A percentile compares a stretch with the other conserved stretches of the same genome.
phyloP scores from a whole-genome alignment of 2,113 vertebrate species.

The Cheirogaleus medius region DNA sequence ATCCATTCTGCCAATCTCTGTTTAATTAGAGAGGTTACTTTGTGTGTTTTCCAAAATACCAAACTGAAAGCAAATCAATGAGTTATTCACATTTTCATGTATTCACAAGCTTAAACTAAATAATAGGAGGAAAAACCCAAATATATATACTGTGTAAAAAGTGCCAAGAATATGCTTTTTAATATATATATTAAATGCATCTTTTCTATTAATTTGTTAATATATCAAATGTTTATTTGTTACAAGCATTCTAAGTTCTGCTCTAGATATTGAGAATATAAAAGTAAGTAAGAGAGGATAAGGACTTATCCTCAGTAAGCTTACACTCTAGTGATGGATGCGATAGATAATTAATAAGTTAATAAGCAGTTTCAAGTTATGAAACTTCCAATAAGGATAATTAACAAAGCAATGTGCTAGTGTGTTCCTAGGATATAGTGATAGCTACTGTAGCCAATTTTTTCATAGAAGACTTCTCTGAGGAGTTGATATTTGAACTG shows the following conservation, averaged over 20 bases:
- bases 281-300: not conserved
- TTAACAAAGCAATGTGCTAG: not conserved
- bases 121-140: not conserved
- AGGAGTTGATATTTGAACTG: not conserved
- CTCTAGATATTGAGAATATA: not conserved
- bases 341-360: not conserved
- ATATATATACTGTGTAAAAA: not conserved
- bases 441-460: not conserved
- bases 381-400: not conserved
- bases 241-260: not conserved
- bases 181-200: not conserved
- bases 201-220: not conserved
- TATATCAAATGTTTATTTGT: not conserved
- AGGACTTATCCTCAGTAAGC: not conserved
- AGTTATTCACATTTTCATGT: not conserved
- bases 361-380: not conserved
- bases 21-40: not conserved
- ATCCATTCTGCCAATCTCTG: not conserved
- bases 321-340: not conserved
- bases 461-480: not conserved
- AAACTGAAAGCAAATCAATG: not conserved
- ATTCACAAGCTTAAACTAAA: not conserved
- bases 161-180: not conserved
- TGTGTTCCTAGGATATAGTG: not conserved
- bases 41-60: not conserved